These are phyloP conservation scores for Drosophila pseudoobscura DNA, from an alignment of 1,140 invertebrate species.

Conservation along the genomic window DNA sequence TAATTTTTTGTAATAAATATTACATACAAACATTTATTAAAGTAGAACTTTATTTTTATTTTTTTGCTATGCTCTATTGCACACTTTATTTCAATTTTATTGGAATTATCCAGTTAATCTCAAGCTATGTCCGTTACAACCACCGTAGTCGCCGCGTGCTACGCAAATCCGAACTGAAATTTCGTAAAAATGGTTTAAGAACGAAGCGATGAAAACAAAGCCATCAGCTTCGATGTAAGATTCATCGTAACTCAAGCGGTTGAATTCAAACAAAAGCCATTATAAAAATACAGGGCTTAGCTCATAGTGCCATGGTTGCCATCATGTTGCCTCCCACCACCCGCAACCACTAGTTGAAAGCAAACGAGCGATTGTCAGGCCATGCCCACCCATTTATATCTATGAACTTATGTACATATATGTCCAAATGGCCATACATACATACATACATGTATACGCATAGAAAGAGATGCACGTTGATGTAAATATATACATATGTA, in stretches of 20 bases:
- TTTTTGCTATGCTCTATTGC: background rate
- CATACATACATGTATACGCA: constrained; percentile 29
- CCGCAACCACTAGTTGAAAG: constrained; percentile 42
- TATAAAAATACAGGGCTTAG: no score
- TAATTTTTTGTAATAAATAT: no score
- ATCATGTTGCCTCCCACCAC: constrained; percentile 35
- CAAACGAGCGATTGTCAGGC: constrained; percentile 40
- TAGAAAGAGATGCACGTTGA: constrained; percentile 25
- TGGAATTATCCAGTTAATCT: constrained; percentile 13
- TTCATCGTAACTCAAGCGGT: constrained; percentile 42
- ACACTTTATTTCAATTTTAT: constrained; percentile 9
- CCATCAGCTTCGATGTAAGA: constrained; percentile 30
- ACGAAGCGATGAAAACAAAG: constrained; percentile 75
- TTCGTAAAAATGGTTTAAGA: constrained; percentile 78
- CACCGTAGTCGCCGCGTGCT: constrained; percentile 77
- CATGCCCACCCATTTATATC: constrained; percentile 19
- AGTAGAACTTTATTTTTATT: no score
- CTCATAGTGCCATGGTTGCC: constrained; percentile 2
- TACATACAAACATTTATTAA: no score
- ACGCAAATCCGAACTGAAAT: constrained; percentile 82
- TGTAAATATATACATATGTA: no score
- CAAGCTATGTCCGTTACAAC: constrained; percentile 45
- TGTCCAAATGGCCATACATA: constrained; percentile 38
- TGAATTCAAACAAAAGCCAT: constrained; percentile 37
- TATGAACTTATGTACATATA: constrained; percentile 57